Percentiles rank a stretch among this genome's conserved stretches.
These are phyloP conservation scores for Formica aserva DNA, from an alignment of 2,888 invertebrate species.

Conservation along the genomic window DNA sequence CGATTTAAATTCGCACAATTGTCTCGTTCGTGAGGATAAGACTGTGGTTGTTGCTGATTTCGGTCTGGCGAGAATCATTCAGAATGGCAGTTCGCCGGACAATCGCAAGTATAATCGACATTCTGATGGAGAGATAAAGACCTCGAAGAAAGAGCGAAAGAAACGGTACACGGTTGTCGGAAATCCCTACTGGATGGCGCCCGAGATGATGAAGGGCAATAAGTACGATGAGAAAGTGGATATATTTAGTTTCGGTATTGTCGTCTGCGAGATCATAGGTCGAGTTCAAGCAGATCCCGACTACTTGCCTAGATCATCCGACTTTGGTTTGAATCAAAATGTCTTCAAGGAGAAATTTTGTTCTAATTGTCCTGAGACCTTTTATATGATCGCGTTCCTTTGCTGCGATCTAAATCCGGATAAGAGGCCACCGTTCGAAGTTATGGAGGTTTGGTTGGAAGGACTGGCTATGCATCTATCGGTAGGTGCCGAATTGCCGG, in stretches of 20 bases:
- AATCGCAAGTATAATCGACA: conserved; percentile 83
- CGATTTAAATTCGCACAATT: conserved; percentile 98
- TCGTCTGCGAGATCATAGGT: conserved; percentile 98
- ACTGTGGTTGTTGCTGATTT: conserved; percentile 98
- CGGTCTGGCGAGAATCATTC: conserved; percentile 95
- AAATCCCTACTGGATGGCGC: conserved; percentile 99
- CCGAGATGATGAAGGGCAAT: conserved; percentile 99
- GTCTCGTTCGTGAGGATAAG: conserved; percentile 95
- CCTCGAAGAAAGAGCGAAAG: conserved; percentile 90
- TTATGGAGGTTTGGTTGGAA: conserved; percentile 95
- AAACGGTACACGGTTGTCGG: conserved; percentile 98
- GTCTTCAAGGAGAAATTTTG: conserved; percentile 96
- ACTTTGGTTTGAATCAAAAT: conserved; percentile 96
- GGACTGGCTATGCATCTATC: conserved; percentile 91
- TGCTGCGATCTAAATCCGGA: conserved; percentile 97
- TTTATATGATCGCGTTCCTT: conserved; percentile 95
- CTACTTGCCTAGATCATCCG: conserved; percentile 94
- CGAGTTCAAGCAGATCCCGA: conserved; percentile 98
- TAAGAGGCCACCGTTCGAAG: conserved; percentile 95
- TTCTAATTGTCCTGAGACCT: conserved; percentile 93
- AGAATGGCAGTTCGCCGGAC: conserved; percentile 85
- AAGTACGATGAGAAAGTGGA: conserved; percentile 98
- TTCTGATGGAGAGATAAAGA: conserved; percentile 85
- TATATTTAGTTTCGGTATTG: conserved; percentile 97
- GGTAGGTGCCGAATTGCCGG: conserved; percentile 88